Percentiles rank a stretch among this genome's conserved stretches.
Evolutionary conservation across 2,797 vertebrate genomes (phyloP).

Genomic region (Halcyon chelicuti): DNA sequence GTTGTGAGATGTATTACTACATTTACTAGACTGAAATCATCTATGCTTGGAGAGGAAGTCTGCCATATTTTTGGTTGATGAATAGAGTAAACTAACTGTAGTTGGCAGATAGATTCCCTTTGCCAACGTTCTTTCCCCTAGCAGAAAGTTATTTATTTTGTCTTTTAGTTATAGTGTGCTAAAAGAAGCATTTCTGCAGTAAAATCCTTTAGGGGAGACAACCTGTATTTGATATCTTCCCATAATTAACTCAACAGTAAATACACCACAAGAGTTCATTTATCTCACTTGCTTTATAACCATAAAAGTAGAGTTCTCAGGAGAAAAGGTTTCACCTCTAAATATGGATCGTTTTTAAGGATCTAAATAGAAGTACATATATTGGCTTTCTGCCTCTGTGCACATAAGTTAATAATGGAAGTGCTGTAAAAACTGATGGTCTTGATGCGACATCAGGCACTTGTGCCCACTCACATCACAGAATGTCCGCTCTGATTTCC

Average conservation of each 20-base stretch:
- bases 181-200: slow-evolving; percentile 5
- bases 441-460: neutral
- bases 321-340: slow-evolving; percentile 54
- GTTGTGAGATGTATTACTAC: neutral
- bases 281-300: slow-evolving; percentile 55
- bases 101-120: slow-evolving; percentile 4
- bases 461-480: neutral
- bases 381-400: slow-evolving; percentile 8
- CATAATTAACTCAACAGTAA: slow-evolving; percentile 67
- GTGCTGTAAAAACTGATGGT: neutral
- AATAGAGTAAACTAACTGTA: neutral
- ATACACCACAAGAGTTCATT: slow-evolving; percentile 52
- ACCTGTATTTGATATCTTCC: slow-evolving; percentile 3
- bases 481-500: neutral
- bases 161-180: neutral
- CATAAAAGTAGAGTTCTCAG: slow-evolving; percentile 20
- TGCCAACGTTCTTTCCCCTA: neutral
- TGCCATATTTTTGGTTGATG: neutral
- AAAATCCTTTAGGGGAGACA: slow-evolving; percentile 55
- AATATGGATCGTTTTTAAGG: slow-evolving; percentile 30
- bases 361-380: slow-evolving; percentile 5
- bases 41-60: neutral
- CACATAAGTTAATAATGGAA: neutral
- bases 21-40: neutral
- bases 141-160: slow-evolving; percentile 1